Evolutionary conservation across 2,888 invertebrate species (phyloP), one percentile per base, ranked within the genome.

Genomic region (Luperina nickerlii): DNA sequence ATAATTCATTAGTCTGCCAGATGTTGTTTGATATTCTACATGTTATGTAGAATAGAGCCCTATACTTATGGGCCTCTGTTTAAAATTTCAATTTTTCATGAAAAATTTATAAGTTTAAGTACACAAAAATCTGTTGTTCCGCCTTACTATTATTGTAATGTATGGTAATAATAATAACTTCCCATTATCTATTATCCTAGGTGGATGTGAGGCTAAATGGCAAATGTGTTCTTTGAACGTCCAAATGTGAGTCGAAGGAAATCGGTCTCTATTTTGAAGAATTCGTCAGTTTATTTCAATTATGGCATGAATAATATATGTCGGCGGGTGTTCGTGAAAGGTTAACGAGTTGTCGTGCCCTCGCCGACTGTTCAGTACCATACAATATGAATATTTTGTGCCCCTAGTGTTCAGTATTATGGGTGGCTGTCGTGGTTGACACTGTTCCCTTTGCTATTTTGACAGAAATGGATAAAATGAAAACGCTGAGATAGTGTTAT

Each of bases 281-380:
- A 92, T 90, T 88, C 80, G 90, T 83, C 79, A 81, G 89, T 90
- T 86, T 80, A 83, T 88, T 91, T 90, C 91, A 91, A 92, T 92
- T 92, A 91, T 87, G 88, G 90, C 89, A 93, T 95, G 93, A 94
- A 95, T 96, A 94, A 95, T 94, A 93, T 89, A 93, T 92, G 82
- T 78, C 80, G 76, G 65, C 62, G 87, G 87, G 90, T 88, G 74
- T 84, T 90, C 96, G 96, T 96, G 96, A 96, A 96, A 96, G 96
- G 96, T 96, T 95, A 96, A 95, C 94, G 90, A 92, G 94, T 89
- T 85, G 93, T 92, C 92, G 87, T 90, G 91, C 91, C 92, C 92
- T 86, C 88, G 84, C 78, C 79, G 85, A 85, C 82, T 85, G 86
- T 84, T 71, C 48, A 20, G 20, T 78, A 42, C 60, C 51, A 48